Evolutionary conservation across 2,797 vertebrate genomes (phyloP).

Genomic region (Dipus sagitta): DNA sequence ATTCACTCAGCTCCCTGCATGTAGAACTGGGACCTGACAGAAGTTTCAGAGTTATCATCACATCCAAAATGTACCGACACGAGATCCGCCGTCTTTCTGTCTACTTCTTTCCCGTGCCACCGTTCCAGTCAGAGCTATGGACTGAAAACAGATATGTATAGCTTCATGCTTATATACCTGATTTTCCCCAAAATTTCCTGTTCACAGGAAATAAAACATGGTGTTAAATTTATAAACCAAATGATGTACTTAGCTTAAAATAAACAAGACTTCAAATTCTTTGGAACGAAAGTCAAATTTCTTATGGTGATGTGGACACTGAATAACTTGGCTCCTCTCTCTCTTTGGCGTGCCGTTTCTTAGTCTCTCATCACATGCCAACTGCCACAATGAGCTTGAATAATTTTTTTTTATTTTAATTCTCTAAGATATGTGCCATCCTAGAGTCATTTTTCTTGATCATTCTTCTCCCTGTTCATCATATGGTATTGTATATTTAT

Average conservation of each 20-base stretch:
- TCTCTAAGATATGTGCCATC: not conserved
- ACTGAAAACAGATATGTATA: not conserved
- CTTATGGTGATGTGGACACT: not conserved
- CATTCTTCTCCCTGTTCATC: not conserved
- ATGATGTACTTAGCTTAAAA: constrained; percentile 11
- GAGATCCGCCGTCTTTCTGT: not conserved
- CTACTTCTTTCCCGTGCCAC: not conserved
- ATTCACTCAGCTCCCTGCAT: no score
- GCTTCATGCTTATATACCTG: not conserved
- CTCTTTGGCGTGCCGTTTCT: not conserved
- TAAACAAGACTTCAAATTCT: not conserved
- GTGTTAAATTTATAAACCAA: not conserved
- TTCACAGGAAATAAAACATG: not conserved
- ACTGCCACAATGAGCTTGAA: not conserved
- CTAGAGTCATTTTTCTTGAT: not conserved
- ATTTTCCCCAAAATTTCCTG: not conserved
- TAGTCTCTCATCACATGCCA: not conserved
- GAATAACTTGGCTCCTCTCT: not conserved
- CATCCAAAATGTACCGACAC: not conserved
- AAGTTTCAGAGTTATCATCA: constrained; percentile 52
- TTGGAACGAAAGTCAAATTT: constrained; percentile 34
- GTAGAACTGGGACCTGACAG: not conserved
- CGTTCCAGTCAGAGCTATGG: not conserved
- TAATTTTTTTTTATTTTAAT: not conserved
- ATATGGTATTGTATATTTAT: not conserved